Evolutionary conservation across 1,140 invertebrate species (phyloP).

Genomic region (Latrodectus geometricus): DNA sequence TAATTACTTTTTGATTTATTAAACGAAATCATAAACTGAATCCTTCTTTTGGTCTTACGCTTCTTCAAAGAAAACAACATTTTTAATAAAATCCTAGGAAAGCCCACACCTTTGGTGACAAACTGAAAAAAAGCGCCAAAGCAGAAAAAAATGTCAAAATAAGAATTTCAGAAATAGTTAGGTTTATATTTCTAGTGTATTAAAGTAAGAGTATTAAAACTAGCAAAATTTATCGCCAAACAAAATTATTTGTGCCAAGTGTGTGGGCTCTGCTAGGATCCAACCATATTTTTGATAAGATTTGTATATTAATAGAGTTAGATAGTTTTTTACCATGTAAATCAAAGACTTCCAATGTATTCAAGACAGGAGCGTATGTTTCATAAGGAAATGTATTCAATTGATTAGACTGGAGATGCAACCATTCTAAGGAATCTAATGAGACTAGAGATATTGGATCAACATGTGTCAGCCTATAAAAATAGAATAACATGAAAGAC

Average conservation of each 20-base stretch:
- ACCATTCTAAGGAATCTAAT: constrained; percentile 86
- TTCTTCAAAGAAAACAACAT: too few species aligned
- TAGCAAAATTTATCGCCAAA: background rate
- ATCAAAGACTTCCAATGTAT: constrained; percentile 85
- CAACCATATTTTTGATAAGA: background rate
- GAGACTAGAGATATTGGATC: constrained; percentile 85
- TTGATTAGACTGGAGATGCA: constrained; percentile 89
- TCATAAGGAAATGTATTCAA: constrained; percentile 83
- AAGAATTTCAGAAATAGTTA: background rate
- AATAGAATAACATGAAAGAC: background rate
- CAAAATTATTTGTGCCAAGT: too few species aligned
- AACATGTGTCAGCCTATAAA: constrained; percentile 79
- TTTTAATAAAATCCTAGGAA: too few species aligned
- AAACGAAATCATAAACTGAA: too few species aligned
- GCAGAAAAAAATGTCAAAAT: background rate
- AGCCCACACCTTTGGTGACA: too few species aligned
- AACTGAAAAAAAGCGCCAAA: too few species aligned
- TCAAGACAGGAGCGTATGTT: constrained; percentile 86
- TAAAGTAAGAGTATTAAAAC: background rate
- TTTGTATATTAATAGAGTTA: background rate
- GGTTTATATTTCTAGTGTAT: background rate
- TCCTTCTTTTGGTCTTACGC: too few species aligned
- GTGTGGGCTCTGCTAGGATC: too few species aligned
- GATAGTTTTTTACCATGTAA: constrained; percentile 80
- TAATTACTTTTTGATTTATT: too few species aligned